phyloP scores from a whole-genome alignment of 2,797 vertebrate species.

The Sphaeramia orbicularis region DNA sequence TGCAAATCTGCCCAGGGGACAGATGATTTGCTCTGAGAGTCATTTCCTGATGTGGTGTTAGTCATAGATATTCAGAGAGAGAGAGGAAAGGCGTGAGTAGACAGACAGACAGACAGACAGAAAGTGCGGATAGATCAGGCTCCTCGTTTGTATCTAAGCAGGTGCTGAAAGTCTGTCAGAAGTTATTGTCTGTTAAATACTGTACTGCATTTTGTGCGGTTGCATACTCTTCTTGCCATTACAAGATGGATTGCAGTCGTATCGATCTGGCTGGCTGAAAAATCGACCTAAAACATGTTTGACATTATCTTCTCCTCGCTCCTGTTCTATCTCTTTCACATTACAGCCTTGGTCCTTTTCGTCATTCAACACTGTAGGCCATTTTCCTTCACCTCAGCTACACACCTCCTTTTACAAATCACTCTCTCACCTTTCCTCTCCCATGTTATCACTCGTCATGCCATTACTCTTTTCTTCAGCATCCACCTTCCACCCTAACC shows the following conservation, averaged over 20 bases:
- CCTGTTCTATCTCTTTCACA: conserved; percentile 50
- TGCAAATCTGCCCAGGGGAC: conserved; percentile 57
- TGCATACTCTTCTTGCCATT: conserved; percentile 50
- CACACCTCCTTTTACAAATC: conserved; percentile 43
- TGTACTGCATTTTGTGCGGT: conserved; percentile 20
- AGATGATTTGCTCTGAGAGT: conserved; percentile 58
- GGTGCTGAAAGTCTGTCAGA: conserved; percentile 38
- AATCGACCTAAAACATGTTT: conserved; percentile 66
- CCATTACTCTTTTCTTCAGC: conserved; percentile 30
- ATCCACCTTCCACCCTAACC: conserved; percentile 22
- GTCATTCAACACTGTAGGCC: conserved; percentile 32
- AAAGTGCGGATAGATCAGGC: conserved; percentile 28
- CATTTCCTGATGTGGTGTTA: conserved; percentile 40
- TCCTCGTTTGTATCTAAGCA: conserved; percentile 19
- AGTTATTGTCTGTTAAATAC: conserved; percentile 29
- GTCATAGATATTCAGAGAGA: conserved; percentile 38
- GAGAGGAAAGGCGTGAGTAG: conserved; percentile 19
- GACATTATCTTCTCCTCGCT: conserved; percentile 64
- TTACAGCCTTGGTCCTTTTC: conserved; percentile 37
- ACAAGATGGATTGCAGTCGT: conserved; percentile 60
- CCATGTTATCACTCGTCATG: conserved; percentile 17
- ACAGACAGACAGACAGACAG: conserved; percentile 17
- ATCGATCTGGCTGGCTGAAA: conserved; percentile 68
- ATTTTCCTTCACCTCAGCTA: conserved; percentile 47
- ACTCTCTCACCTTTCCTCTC: conserved; percentile 38